These are phyloP conservation scores for Ivindomyrus marchei DNA, from an alignment of 2,113 vertebrate species.

Conservation along the genomic window DNA sequence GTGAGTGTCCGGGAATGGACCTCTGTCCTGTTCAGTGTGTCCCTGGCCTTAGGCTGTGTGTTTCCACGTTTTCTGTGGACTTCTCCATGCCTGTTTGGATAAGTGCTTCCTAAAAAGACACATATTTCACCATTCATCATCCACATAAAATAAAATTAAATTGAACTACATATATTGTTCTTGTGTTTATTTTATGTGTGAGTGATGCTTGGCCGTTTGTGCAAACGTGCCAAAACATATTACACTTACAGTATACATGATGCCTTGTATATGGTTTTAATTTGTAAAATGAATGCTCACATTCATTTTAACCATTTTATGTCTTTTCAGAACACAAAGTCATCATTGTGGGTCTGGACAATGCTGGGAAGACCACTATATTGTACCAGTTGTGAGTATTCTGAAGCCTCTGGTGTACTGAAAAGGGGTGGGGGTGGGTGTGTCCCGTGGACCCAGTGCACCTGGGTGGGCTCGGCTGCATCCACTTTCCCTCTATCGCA, in stretches of 20 bases:
- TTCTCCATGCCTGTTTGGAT: background rate
- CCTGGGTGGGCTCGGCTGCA: background rate
- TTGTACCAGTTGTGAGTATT: slow-evolving; percentile 97
- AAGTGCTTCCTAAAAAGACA: background rate
- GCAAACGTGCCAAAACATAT: background rate
- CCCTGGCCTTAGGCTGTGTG: background rate
- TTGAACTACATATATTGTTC: background rate
- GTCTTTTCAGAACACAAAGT: slow-evolving; percentile 92
- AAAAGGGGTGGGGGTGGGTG: background rate
- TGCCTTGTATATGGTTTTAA: background rate
- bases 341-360: slow-evolving; percentile 97
- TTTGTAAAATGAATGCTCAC: background rate
- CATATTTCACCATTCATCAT: background rate
- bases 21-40: background rate
- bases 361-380: slow-evolving; percentile 97
- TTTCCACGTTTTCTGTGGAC: background rate
- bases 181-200: background rate
- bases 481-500: background rate
- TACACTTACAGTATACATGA: background rate
- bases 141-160: background rate
- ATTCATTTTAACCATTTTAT: slow-evolving; percentile 13
- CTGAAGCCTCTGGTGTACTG: background rate
- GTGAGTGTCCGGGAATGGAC: background rate
- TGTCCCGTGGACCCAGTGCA: background rate
- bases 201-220: background rate